These are phyloP conservation scores for Rhinichthys klamathensis DNA, from an alignment of 2,113 vertebrate genomes.

Conservation along the genomic window DNA sequence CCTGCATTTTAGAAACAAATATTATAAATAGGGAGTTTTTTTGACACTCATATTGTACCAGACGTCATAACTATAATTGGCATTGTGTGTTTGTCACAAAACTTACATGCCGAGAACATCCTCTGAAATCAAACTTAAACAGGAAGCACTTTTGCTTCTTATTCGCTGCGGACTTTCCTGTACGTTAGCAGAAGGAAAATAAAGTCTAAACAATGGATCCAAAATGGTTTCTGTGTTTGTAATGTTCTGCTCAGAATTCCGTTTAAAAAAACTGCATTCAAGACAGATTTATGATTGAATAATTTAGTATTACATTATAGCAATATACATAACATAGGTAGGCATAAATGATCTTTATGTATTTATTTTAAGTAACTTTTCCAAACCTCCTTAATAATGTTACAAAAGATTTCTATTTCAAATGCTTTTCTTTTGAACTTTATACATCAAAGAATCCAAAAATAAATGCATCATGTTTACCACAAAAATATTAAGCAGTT, in stretches of 20 bases:
- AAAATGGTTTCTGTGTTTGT: slow-evolving; percentile 4
- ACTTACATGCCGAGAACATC: slow-evolving; percentile 2
- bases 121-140: slow-evolving; percentile 6
- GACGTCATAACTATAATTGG: background rate
- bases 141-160: slow-evolving; percentile 22
- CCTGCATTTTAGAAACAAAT: background rate
- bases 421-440: background rate
- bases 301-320: background rate
- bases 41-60: background rate
- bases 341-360: background rate
- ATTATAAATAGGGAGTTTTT: background rate
- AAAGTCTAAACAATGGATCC: slow-evolving; percentile 32
- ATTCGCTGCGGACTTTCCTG: slow-evolving; percentile 5
- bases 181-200: background rate
- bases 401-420: background rate
- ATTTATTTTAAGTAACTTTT: background rate
- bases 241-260: background rate
- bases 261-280: background rate
- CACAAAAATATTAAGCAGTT: background rate
- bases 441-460: background rate
- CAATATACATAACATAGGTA: background rate
- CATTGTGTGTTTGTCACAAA: background rate
- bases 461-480: background rate
- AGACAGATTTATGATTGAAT: background rate
- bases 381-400: background rate